These are phyloP conservation scores for Tineola bisselliella DNA, from an alignment of 2,888 invertebrate genomes.

Conservation along the genomic window DNA sequence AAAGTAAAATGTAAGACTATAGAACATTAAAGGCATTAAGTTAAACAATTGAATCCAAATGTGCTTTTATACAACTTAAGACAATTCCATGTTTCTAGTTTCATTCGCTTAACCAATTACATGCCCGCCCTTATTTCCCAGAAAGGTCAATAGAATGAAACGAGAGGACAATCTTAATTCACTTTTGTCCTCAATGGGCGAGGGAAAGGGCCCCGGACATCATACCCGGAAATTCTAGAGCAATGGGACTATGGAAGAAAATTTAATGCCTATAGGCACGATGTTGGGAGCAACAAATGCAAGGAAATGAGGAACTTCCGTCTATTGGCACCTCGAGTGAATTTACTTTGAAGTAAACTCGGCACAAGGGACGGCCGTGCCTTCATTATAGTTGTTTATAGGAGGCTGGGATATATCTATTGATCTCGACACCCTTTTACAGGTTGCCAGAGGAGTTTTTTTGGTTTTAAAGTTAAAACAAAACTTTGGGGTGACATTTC, in stretches of 20 bases:
- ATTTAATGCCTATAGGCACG: conserved; percentile 39
- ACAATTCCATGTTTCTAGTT: conserved; percentile 4
- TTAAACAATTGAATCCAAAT: background rate
- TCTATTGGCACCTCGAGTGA: conserved; percentile 53
- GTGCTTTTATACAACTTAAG: background rate
- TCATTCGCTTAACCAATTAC: conserved; percentile 4
- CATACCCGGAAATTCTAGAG: conserved; percentile 40
- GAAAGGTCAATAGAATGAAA: conserved; percentile 38
- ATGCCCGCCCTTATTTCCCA: conserved; percentile 13
- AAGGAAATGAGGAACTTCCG: conserved; percentile 62
- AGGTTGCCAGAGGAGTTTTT: background rate
- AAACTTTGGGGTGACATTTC: background rate
- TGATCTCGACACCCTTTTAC: conserved; percentile 8
- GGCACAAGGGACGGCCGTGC: conserved; percentile 14
- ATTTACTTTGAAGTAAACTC: conserved; percentile 42
- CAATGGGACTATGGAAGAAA: conserved; percentile 40
- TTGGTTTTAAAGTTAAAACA: background rate
- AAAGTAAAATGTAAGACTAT: background rate
- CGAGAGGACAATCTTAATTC: conserved; percentile 40
- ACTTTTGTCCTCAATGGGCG: conserved; percentile 36
- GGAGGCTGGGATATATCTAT: conserved; percentile 14
- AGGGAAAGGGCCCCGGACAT: conserved; percentile 31
- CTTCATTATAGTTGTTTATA: conserved; percentile 29
- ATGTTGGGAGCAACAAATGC: conserved; percentile 33
- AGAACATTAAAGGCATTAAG: background rate